Evolutionary conservation across 2,888 invertebrate species (phyloP), one percentile per base, ranked within the genome.

Genomic region (Chalcis sispes): DNA sequence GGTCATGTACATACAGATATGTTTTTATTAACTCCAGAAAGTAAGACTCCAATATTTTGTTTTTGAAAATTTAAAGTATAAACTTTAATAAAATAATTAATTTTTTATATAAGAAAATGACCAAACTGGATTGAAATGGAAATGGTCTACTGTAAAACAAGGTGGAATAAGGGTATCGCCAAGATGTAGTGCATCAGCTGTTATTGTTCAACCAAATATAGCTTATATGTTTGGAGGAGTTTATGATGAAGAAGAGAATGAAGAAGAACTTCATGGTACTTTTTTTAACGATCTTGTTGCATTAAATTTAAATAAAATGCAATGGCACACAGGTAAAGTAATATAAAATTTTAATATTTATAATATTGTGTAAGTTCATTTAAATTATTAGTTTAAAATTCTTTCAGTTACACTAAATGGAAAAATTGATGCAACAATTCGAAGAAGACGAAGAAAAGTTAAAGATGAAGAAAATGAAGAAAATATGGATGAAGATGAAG

Each of bases 191-290:
- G 93, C 95, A 18, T 92, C 95, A 83, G 92, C 94, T 8, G 90
- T 92, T 76, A 91, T 94, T 7, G 89, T 90, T 62, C 90, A 92
- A 50, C 90, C 93, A 23, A 93, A 91, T 80, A 90, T 92, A 69
- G 95, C 94, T 0, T 95, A 95, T 83, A 92, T 95, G 76, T 98
- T 96, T 87, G 98, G 98, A 0, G 98, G 98, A 0, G 95, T 97
- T 13, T 91, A 93, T 66, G 94, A 96, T 85, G 94, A 95, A 84
- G 84, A 85, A 52, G 82, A 83, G 1, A 93, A 95, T 66, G 96
- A 97, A 67, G 96, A 96, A 84, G 92, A 94, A 76, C 89, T 97
- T 0, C 90, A 91, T 7, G 95, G 96, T 0, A 93, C 92, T 77
- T 96, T 97, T 90, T 95, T 92, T 81, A 95, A 96, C 83, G 96